Percentiles rank a stretch among this genome's conserved stretches.
Evolutionary conservation across 1,140 invertebrate genomes (phyloP).

Genomic region (Phortica variegata): DNA sequence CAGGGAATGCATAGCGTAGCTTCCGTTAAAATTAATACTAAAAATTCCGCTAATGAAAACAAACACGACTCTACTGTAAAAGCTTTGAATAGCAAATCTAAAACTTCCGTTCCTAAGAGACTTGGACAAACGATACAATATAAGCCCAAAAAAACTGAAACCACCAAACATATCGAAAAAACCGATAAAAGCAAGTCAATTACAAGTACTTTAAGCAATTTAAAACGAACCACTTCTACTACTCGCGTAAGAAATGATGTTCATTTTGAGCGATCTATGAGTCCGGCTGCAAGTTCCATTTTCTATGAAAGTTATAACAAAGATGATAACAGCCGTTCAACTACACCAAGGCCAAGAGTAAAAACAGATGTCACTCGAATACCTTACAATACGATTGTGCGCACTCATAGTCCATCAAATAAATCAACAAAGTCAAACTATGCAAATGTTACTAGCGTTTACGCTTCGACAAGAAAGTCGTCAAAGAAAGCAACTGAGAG

Average conservation of each 20-base stretch:
- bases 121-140: too few relatives aligned
- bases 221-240: conserved; percentile 33
- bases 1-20: too few relatives aligned
- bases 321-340: conserved; percentile 38
- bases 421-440: conserved; percentile 24
- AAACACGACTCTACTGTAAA: too few relatives aligned
- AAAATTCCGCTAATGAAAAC: too few relatives aligned
- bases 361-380: conserved; percentile 46
- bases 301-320: conserved; percentile 45
- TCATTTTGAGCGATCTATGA: conserved; percentile 40
- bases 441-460: conserved; percentile 12
- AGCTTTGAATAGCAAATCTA: too few relatives aligned
- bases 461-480: conserved; percentile 7
- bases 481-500: conserved; percentile 1
- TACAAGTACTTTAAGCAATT: conserved; percentile 34
- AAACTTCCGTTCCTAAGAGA: too few relatives aligned
- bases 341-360: conserved; percentile 41
- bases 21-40: too few relatives aligned
- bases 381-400: conserved; percentile 34
- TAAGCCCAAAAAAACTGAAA: too few relatives aligned
- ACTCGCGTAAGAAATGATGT: conserved; percentile 42
- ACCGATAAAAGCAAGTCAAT: conserved; percentile 26
- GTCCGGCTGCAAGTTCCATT: conserved; percentile 45
- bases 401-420: conserved; percentile 30
- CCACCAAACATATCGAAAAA: too few relatives aligned